These are phyloP conservation scores for Hyposmocoma kahamanoa DNA, from an alignment of 1,140 invertebrate genomes.

Conservation along the genomic window DNA sequence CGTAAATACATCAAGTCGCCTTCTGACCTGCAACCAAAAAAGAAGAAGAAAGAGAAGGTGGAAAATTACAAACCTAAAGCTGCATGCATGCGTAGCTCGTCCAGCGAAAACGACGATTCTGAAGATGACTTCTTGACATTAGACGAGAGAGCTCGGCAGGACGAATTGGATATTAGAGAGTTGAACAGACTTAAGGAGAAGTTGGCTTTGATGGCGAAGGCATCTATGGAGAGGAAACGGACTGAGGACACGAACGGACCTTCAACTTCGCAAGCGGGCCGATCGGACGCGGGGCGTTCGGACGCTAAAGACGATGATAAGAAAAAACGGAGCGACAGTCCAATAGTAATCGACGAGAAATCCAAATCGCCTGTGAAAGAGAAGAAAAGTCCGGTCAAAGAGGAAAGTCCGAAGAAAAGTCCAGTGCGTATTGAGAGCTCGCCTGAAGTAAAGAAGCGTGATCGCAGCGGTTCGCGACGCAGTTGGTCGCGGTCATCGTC, in stretches of 20 bases:
- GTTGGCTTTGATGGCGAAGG: constrained; percentile 57
- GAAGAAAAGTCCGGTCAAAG: constrained; percentile 34
- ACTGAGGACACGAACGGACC: constrained; percentile 33
- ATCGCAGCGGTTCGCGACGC: constrained; percentile 25
- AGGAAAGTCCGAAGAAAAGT: constrained; percentile 24
- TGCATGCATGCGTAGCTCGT: constrained; percentile 75
- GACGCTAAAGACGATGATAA: constrained; percentile 11
- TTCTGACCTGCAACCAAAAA: constrained; percentile 45
- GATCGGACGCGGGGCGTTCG: neutral
- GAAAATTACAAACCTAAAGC: constrained; percentile 68
- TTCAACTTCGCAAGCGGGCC: constrained; percentile 34
- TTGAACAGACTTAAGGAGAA: constrained; percentile 72
- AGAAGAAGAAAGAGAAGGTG: constrained; percentile 33
- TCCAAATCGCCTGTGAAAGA: neutral
- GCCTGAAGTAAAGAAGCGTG: constrained; percentile 30
- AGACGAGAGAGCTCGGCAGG: constrained; percentile 50
- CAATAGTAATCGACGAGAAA: constrained; percentile 18
- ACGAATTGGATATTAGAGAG: constrained; percentile 75
- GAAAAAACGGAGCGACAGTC: constrained; percentile 9
- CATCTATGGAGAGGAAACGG: constrained; percentile 44
- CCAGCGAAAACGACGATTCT: constrained; percentile 74
- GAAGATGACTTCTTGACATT: constrained; percentile 54
- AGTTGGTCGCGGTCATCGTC: constrained; percentile 49
- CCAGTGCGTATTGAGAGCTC: constrained; percentile 41
- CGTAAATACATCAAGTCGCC: constrained; percentile 68